Conservation (phyloP, 2,888 invertebrate genomes). For the Nymphalis polychloros region DNA sequence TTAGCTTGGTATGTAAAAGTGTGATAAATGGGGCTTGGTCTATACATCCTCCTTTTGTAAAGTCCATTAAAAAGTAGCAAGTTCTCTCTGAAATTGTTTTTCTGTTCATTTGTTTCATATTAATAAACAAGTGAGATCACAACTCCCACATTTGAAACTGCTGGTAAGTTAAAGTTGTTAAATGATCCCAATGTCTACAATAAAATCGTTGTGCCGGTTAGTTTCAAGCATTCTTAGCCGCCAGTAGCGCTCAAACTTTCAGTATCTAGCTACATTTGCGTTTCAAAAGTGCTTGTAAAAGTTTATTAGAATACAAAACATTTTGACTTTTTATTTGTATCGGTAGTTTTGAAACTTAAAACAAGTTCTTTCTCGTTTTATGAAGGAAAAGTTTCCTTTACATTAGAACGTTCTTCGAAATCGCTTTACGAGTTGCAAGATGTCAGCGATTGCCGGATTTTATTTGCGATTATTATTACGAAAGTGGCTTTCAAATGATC, state of each 20-base stretch:
- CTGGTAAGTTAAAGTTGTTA: neutral
- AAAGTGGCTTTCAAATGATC: no score
- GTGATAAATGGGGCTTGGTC: no score
- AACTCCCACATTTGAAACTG: no score
- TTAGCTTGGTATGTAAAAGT: no score
- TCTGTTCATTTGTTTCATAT: no score
- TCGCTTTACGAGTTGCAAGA: neutral
- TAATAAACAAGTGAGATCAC: no score
- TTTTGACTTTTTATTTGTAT: constrained; percentile 13
- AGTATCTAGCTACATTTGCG: constrained; percentile 18
- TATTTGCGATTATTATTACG: no score
- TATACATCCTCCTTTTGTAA: no score
- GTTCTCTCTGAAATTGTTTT: no score
- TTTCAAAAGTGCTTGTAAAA: constrained; percentile 28
- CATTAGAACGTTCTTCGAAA: neutral
- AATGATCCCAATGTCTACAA: neutral
- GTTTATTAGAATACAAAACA: constrained; percentile 23
- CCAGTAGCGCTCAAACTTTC: constrained; percentile 6
- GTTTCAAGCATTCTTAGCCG: neutral
- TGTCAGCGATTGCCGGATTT: neutral
- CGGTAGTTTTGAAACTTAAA: neutral
- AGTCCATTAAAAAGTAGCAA: no score
- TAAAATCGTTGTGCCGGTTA: neutral
- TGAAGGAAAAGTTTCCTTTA: neutral
- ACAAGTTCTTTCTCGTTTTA: constrained; percentile 7